phyloP scores from a whole-genome alignment of 2,113 vertebrate species.

The Vanacampus margaritifer region DNA sequence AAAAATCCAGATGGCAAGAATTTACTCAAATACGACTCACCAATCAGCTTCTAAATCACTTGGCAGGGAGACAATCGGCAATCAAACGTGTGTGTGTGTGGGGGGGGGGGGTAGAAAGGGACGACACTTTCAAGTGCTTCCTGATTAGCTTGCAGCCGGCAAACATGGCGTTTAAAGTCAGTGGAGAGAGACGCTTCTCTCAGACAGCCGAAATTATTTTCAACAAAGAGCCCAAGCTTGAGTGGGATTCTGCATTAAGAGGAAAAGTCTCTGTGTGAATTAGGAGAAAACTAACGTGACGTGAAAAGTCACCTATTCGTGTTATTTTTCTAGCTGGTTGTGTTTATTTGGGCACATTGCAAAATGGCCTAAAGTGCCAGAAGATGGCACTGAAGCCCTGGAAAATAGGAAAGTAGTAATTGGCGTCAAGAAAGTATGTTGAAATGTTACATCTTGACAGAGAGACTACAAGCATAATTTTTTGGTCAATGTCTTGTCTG shows the following conservation, averaged over 20 bases:
- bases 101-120: neutral
- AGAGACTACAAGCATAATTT: no score
- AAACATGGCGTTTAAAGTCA: neutral
- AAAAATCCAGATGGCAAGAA: constrained; percentile 37
- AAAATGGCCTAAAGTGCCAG: no score
- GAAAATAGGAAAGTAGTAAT: no score
- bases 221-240: constrained; percentile 2
- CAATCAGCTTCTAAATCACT: constrained; percentile 14
- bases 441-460: no score
- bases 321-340: no score
- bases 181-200: constrained; percentile 15
- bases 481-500: no score
- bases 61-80: constrained; percentile 9
- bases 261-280: neutral
- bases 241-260: neutral
- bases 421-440: no score
- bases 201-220: constrained; percentile 11
- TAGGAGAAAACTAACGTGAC: neutral
- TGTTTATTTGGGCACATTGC: no score
- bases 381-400: no score
- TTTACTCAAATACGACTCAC: constrained; percentile 21
- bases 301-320: no score
- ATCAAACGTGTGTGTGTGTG: constrained; percentile 21
- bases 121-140: constrained; percentile 14
- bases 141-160: constrained; percentile 11